Evolutionary conservation across 2,113 vertebrate species (phyloP).

Genomic region (Nycticryphes semicollaris): DNA sequence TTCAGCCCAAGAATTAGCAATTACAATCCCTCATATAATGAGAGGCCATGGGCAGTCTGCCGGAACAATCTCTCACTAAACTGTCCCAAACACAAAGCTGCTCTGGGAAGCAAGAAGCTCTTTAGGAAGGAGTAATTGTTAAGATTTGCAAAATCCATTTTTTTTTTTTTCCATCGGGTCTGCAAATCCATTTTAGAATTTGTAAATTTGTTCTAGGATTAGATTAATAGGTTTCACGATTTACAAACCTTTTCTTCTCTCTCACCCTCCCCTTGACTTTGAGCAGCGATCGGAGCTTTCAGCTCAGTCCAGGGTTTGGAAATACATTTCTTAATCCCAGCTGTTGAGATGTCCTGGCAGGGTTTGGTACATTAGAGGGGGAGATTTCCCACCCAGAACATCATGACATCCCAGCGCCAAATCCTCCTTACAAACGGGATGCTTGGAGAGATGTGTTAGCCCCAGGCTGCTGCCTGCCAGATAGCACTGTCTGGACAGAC

Average conservation of each 20-base stretch:
- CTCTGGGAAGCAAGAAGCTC: conserved; percentile 18
- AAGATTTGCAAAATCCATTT: conserved; percentile 23
- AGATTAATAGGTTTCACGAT: conserved; percentile 54
- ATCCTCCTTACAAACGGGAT: background rate
- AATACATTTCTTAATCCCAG: background rate
- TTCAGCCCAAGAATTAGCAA: conserved; percentile 17
- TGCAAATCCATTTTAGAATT: conserved; percentile 55
- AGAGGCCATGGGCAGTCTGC: background rate
- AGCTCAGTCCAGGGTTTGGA: background rate
- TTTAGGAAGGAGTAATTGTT: conserved; percentile 30
- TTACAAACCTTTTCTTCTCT: conserved; percentile 38
- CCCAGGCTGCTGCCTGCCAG: background rate
- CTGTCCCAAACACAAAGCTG: conserved; percentile 26
- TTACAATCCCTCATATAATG: background rate
- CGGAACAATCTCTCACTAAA: background rate
- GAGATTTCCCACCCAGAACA: background rate
- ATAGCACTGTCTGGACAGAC: rapidly evolving
- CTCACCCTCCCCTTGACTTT: background rate
- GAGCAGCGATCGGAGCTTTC: background rate
- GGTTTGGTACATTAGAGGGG: background rate
- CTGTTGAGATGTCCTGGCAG: background rate
- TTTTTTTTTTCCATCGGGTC: background rate
- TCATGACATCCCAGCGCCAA: background rate
- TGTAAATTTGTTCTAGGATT: conserved; percentile 66
- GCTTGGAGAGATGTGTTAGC: background rate